Conservation (phyloP, 2,797 vertebrate species). For the Myotis planiceps region DNA sequence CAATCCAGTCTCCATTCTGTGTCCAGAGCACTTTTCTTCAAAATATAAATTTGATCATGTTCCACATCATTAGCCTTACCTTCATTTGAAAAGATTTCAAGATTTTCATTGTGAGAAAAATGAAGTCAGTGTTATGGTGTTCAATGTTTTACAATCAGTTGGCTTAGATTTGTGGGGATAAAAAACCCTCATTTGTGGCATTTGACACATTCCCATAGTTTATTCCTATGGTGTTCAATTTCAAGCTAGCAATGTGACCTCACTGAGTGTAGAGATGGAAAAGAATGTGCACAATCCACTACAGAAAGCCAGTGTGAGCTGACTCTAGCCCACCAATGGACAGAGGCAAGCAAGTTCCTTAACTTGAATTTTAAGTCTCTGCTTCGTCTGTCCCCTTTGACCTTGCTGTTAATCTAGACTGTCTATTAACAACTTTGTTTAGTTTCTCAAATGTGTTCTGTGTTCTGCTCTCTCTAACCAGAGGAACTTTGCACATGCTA, state of each 20-base stretch:
- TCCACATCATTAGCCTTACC: not conserved
- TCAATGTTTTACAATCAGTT: not conserved
- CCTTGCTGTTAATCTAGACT: not conserved
- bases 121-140: not conserved
- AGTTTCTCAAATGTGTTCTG: not conserved
- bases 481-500: fast-evolving
- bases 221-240: not conserved
- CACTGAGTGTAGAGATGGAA: not conserved
- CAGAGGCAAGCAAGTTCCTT: not conserved
- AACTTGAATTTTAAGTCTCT: not conserved
- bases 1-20: not conserved
- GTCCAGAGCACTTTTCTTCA: not conserved
- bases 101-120: not conserved
- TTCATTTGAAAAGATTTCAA: not conserved
- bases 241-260: not conserved
- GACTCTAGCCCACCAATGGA: fast-evolving
- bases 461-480: not conserved
- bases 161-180: fast-evolving
- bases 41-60: not conserved
- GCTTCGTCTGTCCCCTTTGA: not conserved
- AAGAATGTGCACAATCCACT: not conserved
- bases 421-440: not conserved
- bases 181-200: not conserved
- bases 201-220: not conserved
- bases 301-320: not conserved